These are phyloP conservation scores for Ladona fulva DNA, from an alignment of 1,140 invertebrate genomes.

Conservation along the genomic window DNA sequence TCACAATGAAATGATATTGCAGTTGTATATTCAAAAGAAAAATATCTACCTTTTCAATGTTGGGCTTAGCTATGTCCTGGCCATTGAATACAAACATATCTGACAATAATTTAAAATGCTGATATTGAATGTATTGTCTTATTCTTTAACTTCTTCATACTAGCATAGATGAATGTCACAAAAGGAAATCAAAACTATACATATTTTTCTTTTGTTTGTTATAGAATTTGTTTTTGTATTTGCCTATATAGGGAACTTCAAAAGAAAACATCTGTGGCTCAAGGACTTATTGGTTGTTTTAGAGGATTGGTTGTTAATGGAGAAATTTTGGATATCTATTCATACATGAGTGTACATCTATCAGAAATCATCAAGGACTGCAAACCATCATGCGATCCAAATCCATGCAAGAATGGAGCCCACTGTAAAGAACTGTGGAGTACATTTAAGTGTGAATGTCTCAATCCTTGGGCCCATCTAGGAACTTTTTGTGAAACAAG, in stretches of 20 bases:
- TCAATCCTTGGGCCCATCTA: slow-evolving; percentile 82
- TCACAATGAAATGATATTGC: too few species aligned
- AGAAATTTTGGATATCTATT: slow-evolving; percentile 81
- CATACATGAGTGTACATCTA: slow-evolving; percentile 85
- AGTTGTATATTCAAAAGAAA: too few species aligned
- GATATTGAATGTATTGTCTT: too few species aligned
- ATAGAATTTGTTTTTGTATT: too few species aligned
- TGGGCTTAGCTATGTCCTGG: too few species aligned
- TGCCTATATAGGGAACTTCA: slow-evolving; percentile 53
- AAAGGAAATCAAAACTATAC: too few species aligned
- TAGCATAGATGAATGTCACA: too few species aligned
- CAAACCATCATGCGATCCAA: slow-evolving; percentile 85
- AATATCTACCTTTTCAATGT: too few species aligned
- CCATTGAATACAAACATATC: too few species aligned
- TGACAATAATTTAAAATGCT: too few species aligned
- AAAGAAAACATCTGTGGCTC: slow-evolving; percentile 62
- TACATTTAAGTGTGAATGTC: slow-evolving; percentile 79
- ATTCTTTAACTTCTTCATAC: too few species aligned
- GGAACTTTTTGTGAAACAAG: slow-evolving; percentile 83
- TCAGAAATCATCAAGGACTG: slow-evolving; percentile 87
- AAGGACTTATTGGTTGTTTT: slow-evolving; percentile 88
- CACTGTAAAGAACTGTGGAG: slow-evolving; percentile 88
- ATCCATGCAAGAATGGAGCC: slow-evolving; percentile 85
- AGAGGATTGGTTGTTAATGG: slow-evolving; percentile 84
- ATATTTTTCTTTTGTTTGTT: too few species aligned